A percentile compares a stretch with the other conserved stretches of the same genome.
phyloP scores from a whole-genome alignment of 1,140 invertebrate genomes.

The Drosophila truncata region DNA sequence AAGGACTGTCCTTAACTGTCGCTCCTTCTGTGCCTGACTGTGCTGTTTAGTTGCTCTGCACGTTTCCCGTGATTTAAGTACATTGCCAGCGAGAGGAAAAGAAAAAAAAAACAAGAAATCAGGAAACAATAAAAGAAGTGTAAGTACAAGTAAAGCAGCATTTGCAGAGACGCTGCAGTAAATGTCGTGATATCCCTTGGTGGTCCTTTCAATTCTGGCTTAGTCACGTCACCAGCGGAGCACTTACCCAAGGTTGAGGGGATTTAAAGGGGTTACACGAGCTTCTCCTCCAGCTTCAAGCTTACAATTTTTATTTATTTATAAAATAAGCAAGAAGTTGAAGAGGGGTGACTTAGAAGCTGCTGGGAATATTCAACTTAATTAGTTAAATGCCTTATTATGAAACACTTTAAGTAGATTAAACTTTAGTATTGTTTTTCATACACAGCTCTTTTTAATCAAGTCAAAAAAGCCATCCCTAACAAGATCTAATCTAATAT shows the following conservation, averaged over 20 bases:
- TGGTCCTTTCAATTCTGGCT: constrained; percentile 36
- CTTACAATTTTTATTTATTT: constrained; percentile 25
- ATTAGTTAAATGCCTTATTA: background rate
- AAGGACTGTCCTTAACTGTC: constrained; percentile 6
- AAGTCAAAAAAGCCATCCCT: background rate
- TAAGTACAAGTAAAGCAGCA: constrained; percentile 37
- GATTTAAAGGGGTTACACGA: constrained; percentile 11
- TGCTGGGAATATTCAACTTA: background rate
- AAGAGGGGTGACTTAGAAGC: background rate
- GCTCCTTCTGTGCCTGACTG: constrained; percentile 9
- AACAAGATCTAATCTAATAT: background rate
- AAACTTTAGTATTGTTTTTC: background rate
- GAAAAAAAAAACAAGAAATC: constrained; percentile 7
- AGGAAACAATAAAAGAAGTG: constrained; percentile 46
- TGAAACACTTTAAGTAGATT: too few relatives aligned
- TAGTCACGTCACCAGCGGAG: constrained; percentile 43
- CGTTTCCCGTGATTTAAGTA: constrained; percentile 51
- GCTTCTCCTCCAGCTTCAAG: background rate
- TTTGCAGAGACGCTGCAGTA: constrained; percentile 45
- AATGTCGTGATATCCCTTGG: constrained; percentile 29
- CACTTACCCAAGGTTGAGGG: constrained; percentile 14
- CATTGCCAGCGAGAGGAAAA: constrained; percentile 14
- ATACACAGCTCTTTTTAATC: background rate
- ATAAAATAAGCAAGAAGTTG: background rate
- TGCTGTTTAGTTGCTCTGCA: constrained; percentile 49